Evolutionary conservation across 1,140 invertebrate species (phyloP), one percentile per base, ranked within the genome.

Genomic region (Lepidostoma basale): DNA sequence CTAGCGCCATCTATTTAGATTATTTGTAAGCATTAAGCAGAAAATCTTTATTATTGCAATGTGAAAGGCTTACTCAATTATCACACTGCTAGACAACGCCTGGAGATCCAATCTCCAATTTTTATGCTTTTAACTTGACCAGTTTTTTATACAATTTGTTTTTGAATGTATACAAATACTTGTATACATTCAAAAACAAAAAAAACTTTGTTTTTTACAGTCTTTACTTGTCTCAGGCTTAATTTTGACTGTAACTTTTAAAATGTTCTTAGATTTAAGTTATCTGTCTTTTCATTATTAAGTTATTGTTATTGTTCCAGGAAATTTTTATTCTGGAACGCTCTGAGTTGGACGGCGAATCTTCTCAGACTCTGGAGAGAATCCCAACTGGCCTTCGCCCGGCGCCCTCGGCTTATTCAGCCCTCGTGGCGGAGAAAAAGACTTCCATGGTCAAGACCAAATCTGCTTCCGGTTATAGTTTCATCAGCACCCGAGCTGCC

Each of bases 241-340:
- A 36, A 9, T 2, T 9, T 3, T 36, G 5, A 36, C 33, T 12
- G 10, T 36, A 36, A n/a, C 5, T 5, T 5, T 2, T 5, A 6
- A n/a, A 1, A n/a, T 12, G 9, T 36, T 36, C 5, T 2, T 36
- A 12, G 14, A 36, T 36, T 36, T 12, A 36, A 36, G 5, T 1
- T 3, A 36, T 36, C 2, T 36, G 18, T 14, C 18, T 10, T 10
- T 47, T 47, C 18, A 14, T 47, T 40, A 25, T 47, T 9, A n/a
- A n/a, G n/a, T n/a, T 54, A 8, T 54, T 54, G 25, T 33, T 6
- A 54, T 44, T 47, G 39, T 56, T 56, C 14, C 25, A 72, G 70
- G 70, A 72, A 67, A 69, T 72, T 42, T 72, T 72, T 30, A 54
- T 68, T 4, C 30, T 72, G 16, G 66, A 72, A 23, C 42, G 30